Base-by-base conservation (phyloP, 2,888 invertebrate genomes). In the Torymus auratus region DNA sequence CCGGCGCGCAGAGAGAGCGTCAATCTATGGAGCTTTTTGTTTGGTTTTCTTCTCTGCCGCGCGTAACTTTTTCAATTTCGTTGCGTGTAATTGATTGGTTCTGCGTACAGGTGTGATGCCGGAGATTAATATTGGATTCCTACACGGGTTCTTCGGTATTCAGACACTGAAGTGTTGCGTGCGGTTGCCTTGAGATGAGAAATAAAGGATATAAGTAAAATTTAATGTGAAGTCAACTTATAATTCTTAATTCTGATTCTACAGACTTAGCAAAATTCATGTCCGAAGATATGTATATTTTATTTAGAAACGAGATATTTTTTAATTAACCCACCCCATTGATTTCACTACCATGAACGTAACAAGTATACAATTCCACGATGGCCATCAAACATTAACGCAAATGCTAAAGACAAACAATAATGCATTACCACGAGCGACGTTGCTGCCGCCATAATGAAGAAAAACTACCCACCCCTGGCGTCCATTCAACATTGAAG, bases 21-120 rank as follows among this genome's bases (percentile, higher is more conserved):
- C 53, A 70, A 77, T 77, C 77, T 64, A 70, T 64, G 64, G 65
- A 61, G 55, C 20, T 72, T 78, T 75, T 75, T 74, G 65, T 61
- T 71, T 58, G 52, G 15, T 62, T 28, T 64, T 58, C 61, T 64
- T 60, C 17, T 56, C 13, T 53, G 56, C 69, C 20, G 14, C 20
- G 14, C 15, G 52, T 52, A 81, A 78, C 78, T 81, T 81, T 81
- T 81, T 81, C 74, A 70, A 81, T 78, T 74, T 74, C 67, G 61
- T 62, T 60, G 55, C 81, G 74, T 69, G 52, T 78, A 78, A 81
- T 78, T 81, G 78, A 81, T 81, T 78, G 23, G 28, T 20, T 53
- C 72, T 41, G 41, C 41, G 41, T 41, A 41, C 41, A 41, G 41
- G 41, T 41, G 41, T 41, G 14, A 50, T 1, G 14, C 15, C 13